These are phyloP conservation scores for Drosophila albomicans DNA, from an alignment of 1,140 invertebrate genomes.

Conservation along the genomic window DNA sequence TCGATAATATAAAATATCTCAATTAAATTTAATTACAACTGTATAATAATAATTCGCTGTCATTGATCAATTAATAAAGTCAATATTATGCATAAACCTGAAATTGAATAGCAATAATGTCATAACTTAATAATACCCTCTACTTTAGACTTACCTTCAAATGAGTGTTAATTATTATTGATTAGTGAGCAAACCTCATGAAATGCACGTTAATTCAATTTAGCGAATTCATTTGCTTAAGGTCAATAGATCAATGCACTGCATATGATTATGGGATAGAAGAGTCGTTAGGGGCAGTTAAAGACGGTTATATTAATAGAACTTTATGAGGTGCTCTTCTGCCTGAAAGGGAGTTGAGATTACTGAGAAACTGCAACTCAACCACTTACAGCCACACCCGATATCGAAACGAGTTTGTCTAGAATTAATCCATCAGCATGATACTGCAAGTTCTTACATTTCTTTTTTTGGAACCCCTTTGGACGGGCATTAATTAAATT, in stretches of 20 bases:
- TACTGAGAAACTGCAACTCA: not conserved
- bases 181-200: not conserved
- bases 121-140: not conserved
- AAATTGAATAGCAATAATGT: not conserved
- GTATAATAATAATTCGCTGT: no score
- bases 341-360: not conserved
- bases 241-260: constrained; percentile 6
- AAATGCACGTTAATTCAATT: no score
- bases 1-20: no score
- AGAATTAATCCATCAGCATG: constrained; percentile 25
- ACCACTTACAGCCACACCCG: not conserved
- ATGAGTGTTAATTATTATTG: constrained; percentile 4
- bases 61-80: no score
- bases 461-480: constrained; percentile 8
- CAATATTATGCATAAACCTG: not conserved
- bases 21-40: no score
- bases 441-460: constrained; percentile 21
- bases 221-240: not conserved
- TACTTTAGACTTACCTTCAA: not conserved
- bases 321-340: not conserved
- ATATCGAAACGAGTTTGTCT: constrained; percentile 30
- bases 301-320: not conserved
- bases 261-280: not conserved
- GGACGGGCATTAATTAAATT: constrained; percentile 8
- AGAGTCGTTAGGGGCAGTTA: not conserved